Base-by-base conservation (phyloP, 2,113 vertebrate species). In the Urocynchramus pylzowi region DNA sequence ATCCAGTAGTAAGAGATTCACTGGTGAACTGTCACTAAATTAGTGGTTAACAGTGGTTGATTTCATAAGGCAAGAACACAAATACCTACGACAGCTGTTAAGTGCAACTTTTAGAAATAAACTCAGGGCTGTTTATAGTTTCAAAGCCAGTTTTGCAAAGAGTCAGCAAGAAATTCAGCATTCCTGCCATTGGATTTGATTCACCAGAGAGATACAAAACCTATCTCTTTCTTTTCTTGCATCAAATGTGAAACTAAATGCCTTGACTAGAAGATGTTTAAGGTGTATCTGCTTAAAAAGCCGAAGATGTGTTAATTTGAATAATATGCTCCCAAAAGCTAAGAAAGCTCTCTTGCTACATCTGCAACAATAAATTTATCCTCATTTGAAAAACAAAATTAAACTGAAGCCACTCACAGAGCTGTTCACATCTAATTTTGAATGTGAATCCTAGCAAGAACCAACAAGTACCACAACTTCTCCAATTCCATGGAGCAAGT, bases 301-400 rank as follows among this genome's bases (percentile, higher is more conserved):
- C 60, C 89, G 88, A 89, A 77, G 42, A 69, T 74, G 16, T 80
- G 50, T 92, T 93, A 70, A 90, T 94, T 94, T 74, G 88, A 93
- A 84, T 92, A 92, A 80, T 59, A 61, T 53, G 33, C 67, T 74
- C 35, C 59, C 16, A 42, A 90, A 87, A 86, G 45, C 79, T 70
- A 39, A 41, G 79, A 81, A 92, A 39, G 45, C 68, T 92, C 71
- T 90, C 10, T 3, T 80, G 59, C 50, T 92, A 2, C 42, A 52
- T 56, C 65, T 82, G 53, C 74, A 79, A 33, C 84, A 90, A 67
- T 75, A 84, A 63, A 52, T 77, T 75, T 74, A 78, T 92, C 33
- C 31, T 88, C 47, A 30, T 90, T 68, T 88, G 47, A 68, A 91
- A 94, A 93, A 71, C 27, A 91, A 81, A 91, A 61, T 39, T 44